Evolutionary conservation across 1,140 invertebrate species (phyloP).

Genomic region (Brachionus rubens): DNA sequence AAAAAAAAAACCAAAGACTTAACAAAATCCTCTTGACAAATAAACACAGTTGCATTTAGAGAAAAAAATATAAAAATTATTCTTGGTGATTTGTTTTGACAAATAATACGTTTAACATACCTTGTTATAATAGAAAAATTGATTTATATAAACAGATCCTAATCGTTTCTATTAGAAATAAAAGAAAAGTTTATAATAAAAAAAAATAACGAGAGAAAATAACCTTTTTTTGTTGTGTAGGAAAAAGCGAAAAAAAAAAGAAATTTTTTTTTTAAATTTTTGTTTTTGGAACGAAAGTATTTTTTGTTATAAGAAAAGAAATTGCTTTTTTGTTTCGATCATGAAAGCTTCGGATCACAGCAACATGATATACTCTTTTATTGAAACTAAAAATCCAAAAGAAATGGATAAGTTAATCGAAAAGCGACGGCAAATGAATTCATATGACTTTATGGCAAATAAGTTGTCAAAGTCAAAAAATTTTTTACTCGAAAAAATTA

Average conservation of each 20-base stretch:
- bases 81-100: too few relatives aligned
- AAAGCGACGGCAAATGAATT: background rate
- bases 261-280: slow-evolving; percentile 7
- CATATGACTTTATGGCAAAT: slow-evolving; percentile 3
- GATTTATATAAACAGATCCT: slow-evolving; percentile 31
- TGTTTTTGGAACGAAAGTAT: too few relatives aligned
- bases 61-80: too few relatives aligned
- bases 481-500: slow-evolving; percentile 1
- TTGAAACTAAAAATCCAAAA: background rate
- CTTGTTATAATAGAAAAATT: background rate
- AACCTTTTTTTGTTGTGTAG: background rate
- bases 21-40: slow-evolving; percentile 19
- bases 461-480: slow-evolving; percentile 8
- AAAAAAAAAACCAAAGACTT: background rate
- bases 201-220: background rate
- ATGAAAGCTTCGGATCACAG: slow-evolving; percentile 2
- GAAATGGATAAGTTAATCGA: background rate
- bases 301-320: too few relatives aligned
- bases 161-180: slow-evolving; percentile 32
- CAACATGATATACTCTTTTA: background rate
- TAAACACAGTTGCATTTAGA: too few relatives aligned
- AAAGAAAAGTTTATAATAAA: background rate
- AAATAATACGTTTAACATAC: background rate
- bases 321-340: background rate
- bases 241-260: background rate